Percentiles rank a stretch among this genome's conserved stretches.
These are phyloP conservation scores for Leptopterna dolabrata DNA, from an alignment of 2,888 invertebrate species.

Conservation along the genomic window DNA sequence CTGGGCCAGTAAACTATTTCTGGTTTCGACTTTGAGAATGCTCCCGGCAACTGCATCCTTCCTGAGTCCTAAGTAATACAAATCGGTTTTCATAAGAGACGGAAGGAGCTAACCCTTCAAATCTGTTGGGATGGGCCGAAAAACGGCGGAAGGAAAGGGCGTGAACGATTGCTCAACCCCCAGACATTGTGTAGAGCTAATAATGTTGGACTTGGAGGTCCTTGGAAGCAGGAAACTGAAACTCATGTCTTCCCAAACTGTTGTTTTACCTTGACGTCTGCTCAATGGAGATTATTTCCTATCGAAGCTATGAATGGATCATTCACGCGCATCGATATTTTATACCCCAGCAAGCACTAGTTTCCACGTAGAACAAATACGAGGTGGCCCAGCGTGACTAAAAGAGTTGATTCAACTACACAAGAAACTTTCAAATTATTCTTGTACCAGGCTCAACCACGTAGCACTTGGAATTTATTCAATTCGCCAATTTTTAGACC, in stretches of 20 bases:
- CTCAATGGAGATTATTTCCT: not conserved
- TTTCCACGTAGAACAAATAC: too few species aligned
- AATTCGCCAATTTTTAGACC: too few species aligned
- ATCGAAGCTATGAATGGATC: not conserved
- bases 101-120: conserved; percentile 24
- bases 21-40: conserved; percentile 10
- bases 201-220: not conserved
- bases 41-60: conserved; percentile 20
- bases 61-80: conserved; percentile 18
- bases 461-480: too few species aligned
- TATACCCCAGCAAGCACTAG: too few species aligned
- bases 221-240: conserved; percentile 27
- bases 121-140: not conserved
- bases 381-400: too few species aligned
- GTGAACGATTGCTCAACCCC: not conserved
- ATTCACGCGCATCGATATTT: not conserved
- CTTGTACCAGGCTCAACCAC: too few species aligned
- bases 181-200: conserved; percentile 14
- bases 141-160: not conserved
- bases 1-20: conserved; percentile 6
- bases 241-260: not conserved
- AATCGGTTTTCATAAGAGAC: conserved; percentile 11
- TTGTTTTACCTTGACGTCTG: not conserved
- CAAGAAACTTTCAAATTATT: too few species aligned
- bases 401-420: too few species aligned